Evolutionary conservation across 2,888 invertebrate species (phyloP), one percentile per base, ranked within the genome.

Genomic region (Ligdia adustata): DNA sequence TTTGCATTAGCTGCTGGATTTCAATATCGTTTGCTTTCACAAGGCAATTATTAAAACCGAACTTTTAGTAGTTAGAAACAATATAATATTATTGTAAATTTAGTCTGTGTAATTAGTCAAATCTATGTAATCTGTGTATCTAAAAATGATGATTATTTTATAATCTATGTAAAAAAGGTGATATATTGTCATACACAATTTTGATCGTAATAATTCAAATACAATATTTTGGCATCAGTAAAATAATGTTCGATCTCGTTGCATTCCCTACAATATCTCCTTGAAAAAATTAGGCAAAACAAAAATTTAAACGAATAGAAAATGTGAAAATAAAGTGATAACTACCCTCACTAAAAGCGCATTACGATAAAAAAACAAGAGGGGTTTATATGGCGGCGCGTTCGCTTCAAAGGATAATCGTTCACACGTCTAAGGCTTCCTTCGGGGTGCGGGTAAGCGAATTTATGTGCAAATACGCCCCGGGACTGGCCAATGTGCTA

Each of bases 381-480:
- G 68, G 61, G 68, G 71, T 73, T 65, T 64, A 55, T 63, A 67
- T 60, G 62, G 64, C 49, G 69, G 65, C 51, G 69, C 64, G 63
- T 69, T 66, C 69, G 68, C 65, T 70, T 72, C 69, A 74, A 78
- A 75, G 78, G 78, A 81, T 83, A 83, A 84, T 87, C 79, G 79
- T 78, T 81, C 79, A 73, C 82, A 80, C 79, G 79, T 60, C 60
- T 80, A 68, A 74, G 77, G 79, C 75, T 82, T 80, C 79, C 79
- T 80, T 75, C 72, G 67, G 82, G 81, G 81, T 77, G 77, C 75
- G 82, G 84, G 83, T 85, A 79, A 79, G 78, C 81, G 82, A 88
- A 87, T 87, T 88, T 84, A 88, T 82, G 87, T 90, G 89, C 87
- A 88, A 90, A 90, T 88, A 87, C 82, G 81, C 79, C 82, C 72